Conservation (phyloP, 2,113 vertebrate genomes). For the Heterotis niloticus region DNA sequence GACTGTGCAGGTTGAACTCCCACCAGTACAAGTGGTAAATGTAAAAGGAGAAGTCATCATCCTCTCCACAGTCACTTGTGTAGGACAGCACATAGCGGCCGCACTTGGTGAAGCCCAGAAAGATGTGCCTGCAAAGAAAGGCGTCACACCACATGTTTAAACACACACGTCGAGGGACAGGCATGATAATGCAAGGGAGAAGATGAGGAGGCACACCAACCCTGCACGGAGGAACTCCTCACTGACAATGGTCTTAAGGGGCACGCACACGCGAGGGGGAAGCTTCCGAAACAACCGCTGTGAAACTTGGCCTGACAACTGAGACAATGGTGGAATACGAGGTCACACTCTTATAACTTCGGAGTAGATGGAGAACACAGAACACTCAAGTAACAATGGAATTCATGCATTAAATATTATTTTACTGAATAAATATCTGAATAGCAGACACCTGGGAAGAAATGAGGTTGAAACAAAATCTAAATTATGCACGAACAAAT, state of each 20-base stretch:
- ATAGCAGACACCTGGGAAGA: no score
- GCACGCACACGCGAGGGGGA: conserved; percentile 81
- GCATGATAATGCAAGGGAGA: no score
- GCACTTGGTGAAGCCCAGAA: conserved; percentile 90
- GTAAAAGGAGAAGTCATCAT: conserved; percentile 84
- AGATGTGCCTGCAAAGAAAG: conserved; percentile 75
- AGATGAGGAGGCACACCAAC: conserved; percentile 56
- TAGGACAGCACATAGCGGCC: conserved; percentile 91
- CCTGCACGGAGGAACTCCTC: conserved; percentile 83
- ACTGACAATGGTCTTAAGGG: conserved; percentile 84
- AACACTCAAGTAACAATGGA: not conserved
- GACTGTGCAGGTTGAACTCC: conserved; percentile 89
- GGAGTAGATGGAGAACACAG: not conserved
- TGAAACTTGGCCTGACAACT: conserved; percentile 84
- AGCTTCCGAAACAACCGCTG: conserved; percentile 84
- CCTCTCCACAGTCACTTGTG: conserved; percentile 82
- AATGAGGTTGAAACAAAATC: no score
- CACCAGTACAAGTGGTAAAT: conserved; percentile 93
- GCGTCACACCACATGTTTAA: not conserved
- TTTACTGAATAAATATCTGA: no score
- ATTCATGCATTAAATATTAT: no score
- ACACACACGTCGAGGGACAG: not conserved
- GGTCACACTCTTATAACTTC: not conserved
- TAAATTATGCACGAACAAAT: no score
- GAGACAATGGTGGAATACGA: not conserved